Percentiles rank a stretch among this genome's conserved stretches.
Evolutionary conservation across 2,888 invertebrate species (phyloP).

Genomic region (Teleiodes luculella): DNA sequence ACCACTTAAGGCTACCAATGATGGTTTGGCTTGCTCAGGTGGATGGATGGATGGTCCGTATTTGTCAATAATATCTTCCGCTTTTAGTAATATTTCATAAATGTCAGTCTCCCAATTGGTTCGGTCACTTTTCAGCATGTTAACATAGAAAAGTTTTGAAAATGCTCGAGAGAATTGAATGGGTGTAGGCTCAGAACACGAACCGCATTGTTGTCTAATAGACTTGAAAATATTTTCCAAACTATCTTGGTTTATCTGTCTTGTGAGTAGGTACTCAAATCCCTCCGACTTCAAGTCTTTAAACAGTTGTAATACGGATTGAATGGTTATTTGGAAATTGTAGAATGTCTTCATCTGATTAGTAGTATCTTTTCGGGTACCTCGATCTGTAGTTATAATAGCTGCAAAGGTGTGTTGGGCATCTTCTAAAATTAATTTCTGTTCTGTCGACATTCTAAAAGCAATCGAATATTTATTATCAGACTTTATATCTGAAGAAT

Average conservation of each 20-base stretch:
- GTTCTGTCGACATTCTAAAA: neutral
- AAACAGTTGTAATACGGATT: neutral
- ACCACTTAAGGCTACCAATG: neutral
- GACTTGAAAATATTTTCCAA: neutral
- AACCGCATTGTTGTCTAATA: neutral
- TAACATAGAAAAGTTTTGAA: constrained; percentile 8
- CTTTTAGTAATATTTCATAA: neutral
- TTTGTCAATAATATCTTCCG: neutral
- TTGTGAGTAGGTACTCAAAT: neutral
- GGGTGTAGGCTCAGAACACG: neutral
- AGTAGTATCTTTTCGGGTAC: neutral
- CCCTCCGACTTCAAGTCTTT: neutral
- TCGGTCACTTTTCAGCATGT: neutral
- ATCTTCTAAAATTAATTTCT: constrained; percentile 1
- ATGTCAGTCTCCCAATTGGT: neutral
- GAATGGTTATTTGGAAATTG: constrained; percentile 10
- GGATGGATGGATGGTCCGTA: neutral
- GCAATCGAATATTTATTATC: neutral
- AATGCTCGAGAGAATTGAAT: constrained; percentile 9
- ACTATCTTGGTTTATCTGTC: neutral
- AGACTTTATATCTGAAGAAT: neutral
- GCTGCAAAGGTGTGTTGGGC: neutral
- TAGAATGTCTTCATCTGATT: neutral
- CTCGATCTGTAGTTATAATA: neutral
- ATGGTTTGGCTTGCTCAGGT: neutral